A percentile compares a stretch with the other conserved stretches of the same genome.
Evolutionary conservation across 2,888 invertebrate genomes (phyloP).

Genomic region (Trypoxylon attenuatum): DNA sequence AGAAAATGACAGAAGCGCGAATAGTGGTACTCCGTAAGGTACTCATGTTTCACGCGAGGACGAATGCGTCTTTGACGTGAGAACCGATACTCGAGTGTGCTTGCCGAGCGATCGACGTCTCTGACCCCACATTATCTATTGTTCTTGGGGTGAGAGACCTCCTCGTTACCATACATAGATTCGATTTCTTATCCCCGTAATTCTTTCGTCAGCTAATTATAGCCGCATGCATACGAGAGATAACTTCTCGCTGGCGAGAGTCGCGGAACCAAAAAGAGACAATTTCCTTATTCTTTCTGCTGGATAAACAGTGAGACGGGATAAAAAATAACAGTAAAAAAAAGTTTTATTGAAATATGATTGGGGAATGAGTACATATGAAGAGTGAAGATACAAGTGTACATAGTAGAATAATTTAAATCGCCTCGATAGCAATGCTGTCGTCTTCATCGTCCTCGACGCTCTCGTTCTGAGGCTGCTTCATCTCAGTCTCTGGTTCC

Average conservation of each 20-base stretch:
- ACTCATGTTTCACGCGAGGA: conserved; percentile 13
- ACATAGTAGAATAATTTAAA: conserved; percentile 24
- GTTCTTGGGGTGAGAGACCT: conserved; percentile 26
- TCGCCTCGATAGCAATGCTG: conserved; percentile 54
- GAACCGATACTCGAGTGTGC: conserved; percentile 9
- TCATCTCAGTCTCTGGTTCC: conserved; percentile 42
- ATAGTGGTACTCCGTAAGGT: no score
- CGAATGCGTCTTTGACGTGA: not conserved
- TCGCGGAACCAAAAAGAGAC: not conserved
- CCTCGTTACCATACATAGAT: not conserved
- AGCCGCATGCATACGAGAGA: not conserved
- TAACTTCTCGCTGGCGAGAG: not conserved
- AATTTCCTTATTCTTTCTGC: not conserved
- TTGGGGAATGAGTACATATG: conserved; percentile 1
- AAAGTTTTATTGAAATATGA: not conserved
- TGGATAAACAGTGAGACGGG: not conserved
- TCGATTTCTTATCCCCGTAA: not conserved
- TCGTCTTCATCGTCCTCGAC: conserved; percentile 44
- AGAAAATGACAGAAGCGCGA: no score
- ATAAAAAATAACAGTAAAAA: not conserved
- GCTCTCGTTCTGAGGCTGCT: conserved; percentile 12
- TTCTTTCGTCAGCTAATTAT: conserved; percentile 13
- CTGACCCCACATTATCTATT: conserved; percentile 40
- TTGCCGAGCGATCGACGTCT: conserved; percentile 11
- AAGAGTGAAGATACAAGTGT: not conserved